phyloP scores from a whole-genome alignment of 2,797 vertebrate genomes.

The Petrocephalus sullivani region DNA sequence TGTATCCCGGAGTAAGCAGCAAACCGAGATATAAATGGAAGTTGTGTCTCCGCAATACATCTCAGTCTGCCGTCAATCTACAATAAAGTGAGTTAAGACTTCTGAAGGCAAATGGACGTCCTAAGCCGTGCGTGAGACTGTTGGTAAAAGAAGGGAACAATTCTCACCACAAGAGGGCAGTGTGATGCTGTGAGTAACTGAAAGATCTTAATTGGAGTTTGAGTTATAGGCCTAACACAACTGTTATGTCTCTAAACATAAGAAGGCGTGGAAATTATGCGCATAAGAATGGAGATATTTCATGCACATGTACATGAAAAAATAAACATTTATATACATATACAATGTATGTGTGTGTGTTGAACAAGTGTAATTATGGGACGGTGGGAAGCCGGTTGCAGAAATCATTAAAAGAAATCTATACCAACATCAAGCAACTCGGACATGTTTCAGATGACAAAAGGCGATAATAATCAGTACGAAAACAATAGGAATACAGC shows the following conservation, averaged over 20 bases:
- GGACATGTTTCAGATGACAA: no score
- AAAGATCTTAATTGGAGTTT: background rate
- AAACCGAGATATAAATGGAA: background rate
- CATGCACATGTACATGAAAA: background rate
- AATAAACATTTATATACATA: background rate
- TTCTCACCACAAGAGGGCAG: constrained; percentile 1
- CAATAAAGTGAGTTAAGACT: background rate
- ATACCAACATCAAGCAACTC: no score
- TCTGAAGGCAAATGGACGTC: background rate
- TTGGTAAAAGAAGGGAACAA: background rate
- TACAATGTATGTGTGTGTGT: background rate
- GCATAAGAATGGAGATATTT: background rate
- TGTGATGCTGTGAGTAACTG: background rate
- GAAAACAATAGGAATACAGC: no score
- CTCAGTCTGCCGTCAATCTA: background rate
- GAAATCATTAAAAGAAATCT: no score
- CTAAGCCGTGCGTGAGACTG: background rate
- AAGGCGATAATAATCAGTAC: no score
- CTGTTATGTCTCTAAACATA: background rate
- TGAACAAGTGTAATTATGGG: background rate
- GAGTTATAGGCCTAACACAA: background rate
- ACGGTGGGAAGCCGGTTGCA: no score
- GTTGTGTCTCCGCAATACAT: background rate
- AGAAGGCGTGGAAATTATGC: background rate
- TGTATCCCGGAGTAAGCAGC: background rate